Base-by-base conservation (phyloP, 2,113 vertebrate species). In the Illadopsis cleaveri region DNA sequence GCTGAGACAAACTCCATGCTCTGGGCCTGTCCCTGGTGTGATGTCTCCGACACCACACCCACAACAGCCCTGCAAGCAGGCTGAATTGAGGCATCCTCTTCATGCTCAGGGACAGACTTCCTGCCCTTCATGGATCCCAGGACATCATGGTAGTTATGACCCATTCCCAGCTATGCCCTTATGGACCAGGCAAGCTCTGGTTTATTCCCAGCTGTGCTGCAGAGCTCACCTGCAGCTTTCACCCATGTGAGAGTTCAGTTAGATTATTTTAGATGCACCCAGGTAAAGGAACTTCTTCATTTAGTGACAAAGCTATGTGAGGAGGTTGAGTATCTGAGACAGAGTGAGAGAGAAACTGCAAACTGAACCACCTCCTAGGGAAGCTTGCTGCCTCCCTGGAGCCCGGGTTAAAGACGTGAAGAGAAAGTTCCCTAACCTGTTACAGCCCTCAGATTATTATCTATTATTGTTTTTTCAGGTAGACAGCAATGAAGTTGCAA, bases 131-230 rank as follows among this genome's bases (percentile, higher is more conserved):
- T 25, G 11, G 19, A 27, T 86, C 71, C 33, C 40, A n/a, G 0
- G 0, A 30, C 11, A 53, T 4, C 11, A 5, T 0, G 0, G 23
- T 19, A 69, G 24, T 23, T 54, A 1, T 19, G 12, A 66, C 12
- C 9, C 48, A 35, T 33, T 37, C 85, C 58, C 78, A 84, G 65
- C 38, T 44, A 15, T 23, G 15, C 17, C 17, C 54, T 38, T n/a
- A n/a, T n/a, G n/a, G n/a, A n/a, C n/a, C n/a, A n/a, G n/a, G n/a
- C n/a, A n/a, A n/a, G n/a, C n/a, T n/a, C n/a, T 71, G 38, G 3
- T 76, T 85, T 82, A 33, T 33, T 45, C 47, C 48, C 58, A 76
- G 38, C 66, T 50, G 12, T 50, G 47, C 51, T 82, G 30, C 66
- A 77, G 62, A 77, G 28, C 11, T 76, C 50, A 61, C 44, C 35